These are phyloP conservation scores for Campoplex capitator DNA, from an alignment of 2,888 invertebrate genomes.

Conservation along the genomic window DNA sequence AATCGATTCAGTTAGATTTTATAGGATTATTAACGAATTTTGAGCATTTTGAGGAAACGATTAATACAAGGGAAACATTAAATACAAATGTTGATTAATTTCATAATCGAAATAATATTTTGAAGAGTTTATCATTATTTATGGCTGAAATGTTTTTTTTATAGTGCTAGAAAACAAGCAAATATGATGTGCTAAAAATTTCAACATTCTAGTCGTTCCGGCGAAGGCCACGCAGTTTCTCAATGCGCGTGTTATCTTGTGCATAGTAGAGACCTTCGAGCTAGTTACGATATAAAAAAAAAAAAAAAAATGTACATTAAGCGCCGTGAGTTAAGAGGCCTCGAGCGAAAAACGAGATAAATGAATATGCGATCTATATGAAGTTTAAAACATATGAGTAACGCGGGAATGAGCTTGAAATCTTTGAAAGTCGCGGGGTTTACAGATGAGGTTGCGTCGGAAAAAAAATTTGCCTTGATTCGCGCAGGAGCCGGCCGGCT, in stretches of 20 bases:
- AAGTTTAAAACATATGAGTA: neutral
- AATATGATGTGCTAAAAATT: neutral
- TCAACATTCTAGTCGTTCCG: conserved; percentile 21
- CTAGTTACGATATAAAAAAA: neutral
- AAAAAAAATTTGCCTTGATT: conserved; percentile 2
- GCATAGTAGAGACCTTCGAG: neutral
- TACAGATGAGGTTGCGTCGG: neutral
- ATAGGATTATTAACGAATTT: neutral
- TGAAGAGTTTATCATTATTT: neutral
- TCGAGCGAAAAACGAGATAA: neutral
- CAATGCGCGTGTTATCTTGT: conserved; percentile 32
- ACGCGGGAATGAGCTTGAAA: conserved; percentile 4
- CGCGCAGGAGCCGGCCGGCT: conserved; percentile 56
- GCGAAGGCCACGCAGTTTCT: conserved; percentile 33
- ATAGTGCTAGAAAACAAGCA: neutral
- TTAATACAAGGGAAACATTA: no score
- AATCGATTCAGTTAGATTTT: neutral
- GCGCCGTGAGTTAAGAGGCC: neutral
- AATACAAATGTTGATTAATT: neutral
- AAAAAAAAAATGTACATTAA: neutral
- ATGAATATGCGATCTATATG: neutral
- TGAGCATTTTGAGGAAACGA: neutral
- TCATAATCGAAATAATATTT: neutral
- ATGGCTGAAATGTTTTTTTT: neutral
- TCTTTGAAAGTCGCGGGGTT: conserved; percentile 57